A percentile compares a stretch with the other conserved stretches of the same genome.
These are phyloP conservation scores for Masticophis lateralis DNA, from an alignment of 2,797 vertebrate genomes.

Conservation along the genomic window DNA sequence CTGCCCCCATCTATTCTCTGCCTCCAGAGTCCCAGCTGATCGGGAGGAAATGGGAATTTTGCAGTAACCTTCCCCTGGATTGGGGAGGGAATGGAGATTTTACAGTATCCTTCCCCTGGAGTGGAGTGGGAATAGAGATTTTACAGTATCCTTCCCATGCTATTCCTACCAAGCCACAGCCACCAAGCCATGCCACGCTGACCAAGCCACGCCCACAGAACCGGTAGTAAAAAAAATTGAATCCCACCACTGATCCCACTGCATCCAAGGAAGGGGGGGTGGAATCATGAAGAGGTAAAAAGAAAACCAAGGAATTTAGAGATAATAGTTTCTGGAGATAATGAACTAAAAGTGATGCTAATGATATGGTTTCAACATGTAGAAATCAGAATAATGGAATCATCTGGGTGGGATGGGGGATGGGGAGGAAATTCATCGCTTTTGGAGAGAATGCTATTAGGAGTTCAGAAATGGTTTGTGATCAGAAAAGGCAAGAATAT, in stretches of 20 bases:
- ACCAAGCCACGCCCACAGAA: too few relatives aligned
- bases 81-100: too few relatives aligned
- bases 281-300: not conserved
- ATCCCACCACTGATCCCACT: not conserved
- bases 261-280: not conserved
- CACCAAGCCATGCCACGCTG: too few relatives aligned
- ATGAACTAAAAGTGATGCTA: not conserved
- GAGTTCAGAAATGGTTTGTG: not conserved
- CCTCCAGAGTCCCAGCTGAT: too few relatives aligned
- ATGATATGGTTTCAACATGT: not conserved
- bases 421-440: not conserved
- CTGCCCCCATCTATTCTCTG: too few relatives aligned
- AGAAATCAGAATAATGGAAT: not conserved
- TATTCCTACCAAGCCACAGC: too few relatives aligned
- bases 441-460: not conserved
- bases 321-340: not conserved
- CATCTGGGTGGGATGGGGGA: not conserved
- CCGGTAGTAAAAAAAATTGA: too few relatives aligned
- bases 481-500: not conserved
- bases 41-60: too few relatives aligned
- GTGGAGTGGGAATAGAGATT: too few relatives aligned
- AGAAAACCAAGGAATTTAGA: not conserved
- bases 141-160: too few relatives aligned
- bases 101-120: too few relatives aligned
- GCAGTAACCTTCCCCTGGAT: too few relatives aligned